Evolutionary conservation across 2,113 vertebrate species (phyloP).

Genomic region (Melospiza melodia): DNA sequence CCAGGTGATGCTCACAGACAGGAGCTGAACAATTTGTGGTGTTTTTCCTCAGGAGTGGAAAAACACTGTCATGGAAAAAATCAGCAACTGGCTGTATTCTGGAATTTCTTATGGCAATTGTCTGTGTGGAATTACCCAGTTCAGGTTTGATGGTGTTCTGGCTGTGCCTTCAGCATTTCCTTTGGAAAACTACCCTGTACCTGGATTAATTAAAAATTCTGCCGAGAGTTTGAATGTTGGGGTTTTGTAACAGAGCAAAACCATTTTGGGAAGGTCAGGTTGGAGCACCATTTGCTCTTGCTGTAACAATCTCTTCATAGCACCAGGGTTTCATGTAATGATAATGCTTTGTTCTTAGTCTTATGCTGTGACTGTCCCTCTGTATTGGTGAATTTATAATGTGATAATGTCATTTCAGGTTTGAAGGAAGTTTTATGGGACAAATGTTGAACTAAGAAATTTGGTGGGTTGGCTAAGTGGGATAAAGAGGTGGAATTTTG

Average conservation of each 20-base stretch:
- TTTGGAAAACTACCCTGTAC: not conserved
- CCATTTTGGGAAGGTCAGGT: not conserved
- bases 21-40: not conserved
- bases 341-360: not conserved
- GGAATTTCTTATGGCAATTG: not conserved
- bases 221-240: not conserved
- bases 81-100: accelerated
- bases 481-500: not conserved
- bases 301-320: not conserved
- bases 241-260: not conserved
- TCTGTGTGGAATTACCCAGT: not conserved
- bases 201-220: not conserved
- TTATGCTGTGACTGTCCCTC: not conserved
- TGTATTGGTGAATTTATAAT: not conserved
- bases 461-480: too few relatives aligned
- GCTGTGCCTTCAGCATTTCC: not conserved
- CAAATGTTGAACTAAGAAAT: not conserved
- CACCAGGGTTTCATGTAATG: not conserved
- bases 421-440: not conserved
- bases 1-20: not conserved
- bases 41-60: not conserved
- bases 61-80: not conserved
- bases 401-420: not conserved
- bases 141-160: not conserved
- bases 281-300: not conserved